Conservation (phyloP, 2,888 invertebrate species). For the Caenorhabditis sp. region DNA sequence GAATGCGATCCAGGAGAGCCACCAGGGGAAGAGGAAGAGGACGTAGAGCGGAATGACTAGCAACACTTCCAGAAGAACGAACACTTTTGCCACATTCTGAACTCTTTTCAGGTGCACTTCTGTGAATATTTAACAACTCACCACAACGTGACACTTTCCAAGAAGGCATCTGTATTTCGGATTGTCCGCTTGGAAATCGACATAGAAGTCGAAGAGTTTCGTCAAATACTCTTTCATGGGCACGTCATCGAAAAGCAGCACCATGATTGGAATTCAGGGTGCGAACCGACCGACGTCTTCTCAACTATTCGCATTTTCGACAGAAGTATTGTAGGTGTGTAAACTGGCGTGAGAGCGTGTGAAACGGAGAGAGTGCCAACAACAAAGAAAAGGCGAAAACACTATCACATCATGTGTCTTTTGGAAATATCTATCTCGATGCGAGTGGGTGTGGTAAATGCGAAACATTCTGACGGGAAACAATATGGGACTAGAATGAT, state of each 20-base stretch:
- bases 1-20: slow-evolving; percentile 50
- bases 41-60: slow-evolving; percentile 43
- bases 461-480: no score
- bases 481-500: no score
- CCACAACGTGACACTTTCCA: slow-evolving; percentile 57
- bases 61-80: slow-evolving; percentile 46
- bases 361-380: slow-evolving; percentile 49
- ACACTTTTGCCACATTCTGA: slow-evolving; percentile 47
- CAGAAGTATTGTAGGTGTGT: slow-evolving; percentile 5
- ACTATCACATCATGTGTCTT: slow-evolving; percentile 2
- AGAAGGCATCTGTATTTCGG: slow-evolving; percentile 59
- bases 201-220: slow-evolving; percentile 58
- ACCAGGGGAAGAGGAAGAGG: slow-evolving; percentile 55
- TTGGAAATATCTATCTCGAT: background rate
- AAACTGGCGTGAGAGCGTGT: slow-evolving; percentile 6
- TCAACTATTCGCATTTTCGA: background rate
- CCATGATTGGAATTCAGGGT: slow-evolving; percentile 3
- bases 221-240: slow-evolving; percentile 61
- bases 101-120: no score
- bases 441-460: no score
- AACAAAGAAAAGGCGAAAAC: background rate
- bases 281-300: background rate
- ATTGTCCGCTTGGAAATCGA: slow-evolving; percentile 59
- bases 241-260: slow-evolving; percentile 58
- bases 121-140: no score